Percentiles rank a stretch among this genome's conserved stretches.
Evolutionary conservation across 2,888 invertebrate species (phyloP).

Genomic region (Aleiodes alternator): DNA sequence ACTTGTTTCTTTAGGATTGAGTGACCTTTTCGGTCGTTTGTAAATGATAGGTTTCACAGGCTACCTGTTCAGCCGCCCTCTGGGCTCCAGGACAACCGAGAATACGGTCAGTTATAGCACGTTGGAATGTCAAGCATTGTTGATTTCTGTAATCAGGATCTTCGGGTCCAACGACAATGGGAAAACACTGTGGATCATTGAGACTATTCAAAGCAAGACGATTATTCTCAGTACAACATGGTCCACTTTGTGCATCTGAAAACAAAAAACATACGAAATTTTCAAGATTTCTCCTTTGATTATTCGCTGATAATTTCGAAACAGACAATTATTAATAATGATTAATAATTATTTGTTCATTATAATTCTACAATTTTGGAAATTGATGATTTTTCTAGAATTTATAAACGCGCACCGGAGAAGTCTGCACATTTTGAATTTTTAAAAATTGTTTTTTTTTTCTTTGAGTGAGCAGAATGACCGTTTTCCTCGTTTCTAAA

Average conservation of each 20-base stretch:
- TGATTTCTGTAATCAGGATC: constrained; percentile 84
- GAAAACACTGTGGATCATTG: constrained; percentile 86
- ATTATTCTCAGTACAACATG: constrained; percentile 81
- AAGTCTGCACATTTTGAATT: too few relatives aligned
- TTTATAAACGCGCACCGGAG: too few relatives aligned
- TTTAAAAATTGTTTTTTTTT: too few relatives aligned
- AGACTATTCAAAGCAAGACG: constrained; percentile 75
- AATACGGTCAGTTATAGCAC: constrained; percentile 82
- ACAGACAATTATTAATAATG: too few relatives aligned
- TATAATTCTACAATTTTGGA: too few relatives aligned
- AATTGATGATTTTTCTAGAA: too few relatives aligned
- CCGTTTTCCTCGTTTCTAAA: too few relatives aligned
- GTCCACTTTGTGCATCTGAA: constrained; percentile 51
- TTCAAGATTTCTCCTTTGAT: too few relatives aligned
- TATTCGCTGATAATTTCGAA: too few relatives aligned
- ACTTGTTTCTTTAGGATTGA: neutral
- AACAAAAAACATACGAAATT: neutral
- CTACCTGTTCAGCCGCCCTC: constrained; percentile 85
- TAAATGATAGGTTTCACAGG: constrained; percentile 78
- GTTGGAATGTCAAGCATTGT: constrained; percentile 84
- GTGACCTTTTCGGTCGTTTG: constrained; percentile 76
- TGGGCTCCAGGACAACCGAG: constrained; percentile 77
- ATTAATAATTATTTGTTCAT: too few relatives aligned
- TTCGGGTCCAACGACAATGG: constrained; percentile 81
- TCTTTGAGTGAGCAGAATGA: too few relatives aligned